Base-by-base conservation (phyloP, 2,888 invertebrate species). In the Erannis defoliaria region DNA sequence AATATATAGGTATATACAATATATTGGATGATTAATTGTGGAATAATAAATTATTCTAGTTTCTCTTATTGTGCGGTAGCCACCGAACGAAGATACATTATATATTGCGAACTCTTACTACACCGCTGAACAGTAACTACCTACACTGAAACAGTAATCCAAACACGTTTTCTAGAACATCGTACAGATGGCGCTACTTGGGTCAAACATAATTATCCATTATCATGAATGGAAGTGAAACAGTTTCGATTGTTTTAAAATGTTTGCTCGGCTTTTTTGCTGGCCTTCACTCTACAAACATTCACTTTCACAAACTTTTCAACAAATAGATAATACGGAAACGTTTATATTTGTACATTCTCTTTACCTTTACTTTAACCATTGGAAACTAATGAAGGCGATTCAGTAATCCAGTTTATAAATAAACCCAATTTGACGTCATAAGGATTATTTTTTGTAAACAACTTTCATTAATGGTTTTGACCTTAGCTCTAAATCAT, bases 221-320 rank as follows among this genome's bases (percentile, higher is more conserved):
- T n/a, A 26, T 31, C 21, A 31, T 64, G 69, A 76, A 71, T 67
- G 68, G 71, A 74, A 74, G 68, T 74, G 70, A 74, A 66, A 56
- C 46, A 54, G 61, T 40, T 58, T 57, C 42, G 40, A 53, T 59
- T 64, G 50, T 49, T 65, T 60, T 49, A 18, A 55, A 48, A 66
- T 71, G 64, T 74, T 75, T 68, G 67, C 68, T 62, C 70, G 76
- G 78, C 77, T 82, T 81, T 80, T 81, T 76, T 76, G 72, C 68
- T 73, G 81, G 78, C 90, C 90, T 90, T 88, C 84, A 63, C 67
- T 64, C 48, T 70, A 74, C 71, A 66, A 80, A 73, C 37, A 53
- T 53, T 81, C 65, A 86, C 89, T 92, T 90, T 91, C 88, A 86
- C 87, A 71, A 68, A 73, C 57, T 79, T 83, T 84, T 85, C 78